Percentiles rank a stretch among this genome's conserved stretches.
Conservation (phyloP, 2,113 vertebrate genomes). For the Physeter macrocephalus region DNA sequence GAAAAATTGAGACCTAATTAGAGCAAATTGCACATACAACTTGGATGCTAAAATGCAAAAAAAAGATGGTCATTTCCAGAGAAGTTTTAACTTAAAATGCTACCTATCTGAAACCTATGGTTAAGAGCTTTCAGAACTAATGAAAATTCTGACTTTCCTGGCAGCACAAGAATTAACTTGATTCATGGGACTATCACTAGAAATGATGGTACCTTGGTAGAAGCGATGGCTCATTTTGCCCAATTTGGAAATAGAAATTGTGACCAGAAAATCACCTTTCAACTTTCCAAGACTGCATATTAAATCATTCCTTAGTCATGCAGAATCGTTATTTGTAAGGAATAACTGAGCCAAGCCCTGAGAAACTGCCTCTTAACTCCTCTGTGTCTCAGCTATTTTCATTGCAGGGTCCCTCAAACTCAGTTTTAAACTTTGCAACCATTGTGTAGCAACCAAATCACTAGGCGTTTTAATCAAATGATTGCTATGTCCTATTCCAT, state of each 20-base stretch:
- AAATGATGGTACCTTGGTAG: background rate
- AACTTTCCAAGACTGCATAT: background rate
- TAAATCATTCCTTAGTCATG: background rate
- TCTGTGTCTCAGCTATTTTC: background rate
- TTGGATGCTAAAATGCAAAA: background rate
- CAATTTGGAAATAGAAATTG: background rate
- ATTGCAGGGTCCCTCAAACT: background rate
- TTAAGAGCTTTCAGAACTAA: background rate
- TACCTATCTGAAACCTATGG: background rate
- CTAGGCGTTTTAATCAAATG: background rate
- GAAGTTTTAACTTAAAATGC: background rate
- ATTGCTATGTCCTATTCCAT: background rate
- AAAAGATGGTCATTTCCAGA: background rate
- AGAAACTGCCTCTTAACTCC: background rate
- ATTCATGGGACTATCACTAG: background rate
- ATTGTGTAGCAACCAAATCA: background rate
- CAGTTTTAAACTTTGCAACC: background rate
- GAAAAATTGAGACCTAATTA: background rate
- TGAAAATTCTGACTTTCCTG: background rate
- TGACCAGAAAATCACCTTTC: constrained; percentile 14
- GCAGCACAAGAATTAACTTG: background rate
- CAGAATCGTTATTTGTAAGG: background rate
- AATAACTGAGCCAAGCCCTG: background rate
- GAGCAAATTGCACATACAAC: background rate
- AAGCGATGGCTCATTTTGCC: background rate